Conservation (phyloP, 92 coral and sea anemone genomes). For the Palythoa grandis region DNA sequence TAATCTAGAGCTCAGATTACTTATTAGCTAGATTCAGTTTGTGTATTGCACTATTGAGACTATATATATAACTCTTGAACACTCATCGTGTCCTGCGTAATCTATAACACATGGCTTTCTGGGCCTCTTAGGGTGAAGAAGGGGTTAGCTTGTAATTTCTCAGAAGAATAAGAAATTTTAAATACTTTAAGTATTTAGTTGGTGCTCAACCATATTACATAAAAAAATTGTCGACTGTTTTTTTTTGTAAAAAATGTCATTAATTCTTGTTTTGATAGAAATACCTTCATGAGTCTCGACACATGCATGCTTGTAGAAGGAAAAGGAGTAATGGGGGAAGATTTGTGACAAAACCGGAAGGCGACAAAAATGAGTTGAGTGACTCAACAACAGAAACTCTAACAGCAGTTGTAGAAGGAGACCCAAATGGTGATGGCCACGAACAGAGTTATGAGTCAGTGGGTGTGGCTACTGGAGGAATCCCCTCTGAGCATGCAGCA, state of each 20-base stretch:
- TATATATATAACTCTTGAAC: too few relatives aligned
- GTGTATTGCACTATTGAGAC: too few relatives aligned
- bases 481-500: constrained; percentile 21
- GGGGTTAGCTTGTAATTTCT: too few relatives aligned
- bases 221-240: background rate
- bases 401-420: constrained; percentile 25
- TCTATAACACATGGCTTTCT: too few relatives aligned
- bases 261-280: constrained; percentile 55
- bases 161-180: too few relatives aligned
- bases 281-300: constrained; percentile 99
- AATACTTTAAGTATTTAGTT: background rate
- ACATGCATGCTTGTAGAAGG: constrained; percentile 97
- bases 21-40: too few relatives aligned
- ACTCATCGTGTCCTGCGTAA: too few relatives aligned
- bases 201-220: background rate
- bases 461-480: constrained; percentile 13
- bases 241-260: too few relatives aligned
- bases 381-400: constrained; percentile 20
- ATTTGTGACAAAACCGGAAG: constrained; percentile 86
- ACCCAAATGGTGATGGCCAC: constrained; percentile 26
- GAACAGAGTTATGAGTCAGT: constrained; percentile 39
- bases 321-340: constrained; percentile 96
- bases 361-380: constrained; percentile 9
- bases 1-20: too few relatives aligned
- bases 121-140: too few relatives aligned